A percentile compares a stretch with the other conserved stretches of the same genome.
phyloP scores from a whole-genome alignment of 2,888 invertebrate species.

The Lathronympha strigana region DNA sequence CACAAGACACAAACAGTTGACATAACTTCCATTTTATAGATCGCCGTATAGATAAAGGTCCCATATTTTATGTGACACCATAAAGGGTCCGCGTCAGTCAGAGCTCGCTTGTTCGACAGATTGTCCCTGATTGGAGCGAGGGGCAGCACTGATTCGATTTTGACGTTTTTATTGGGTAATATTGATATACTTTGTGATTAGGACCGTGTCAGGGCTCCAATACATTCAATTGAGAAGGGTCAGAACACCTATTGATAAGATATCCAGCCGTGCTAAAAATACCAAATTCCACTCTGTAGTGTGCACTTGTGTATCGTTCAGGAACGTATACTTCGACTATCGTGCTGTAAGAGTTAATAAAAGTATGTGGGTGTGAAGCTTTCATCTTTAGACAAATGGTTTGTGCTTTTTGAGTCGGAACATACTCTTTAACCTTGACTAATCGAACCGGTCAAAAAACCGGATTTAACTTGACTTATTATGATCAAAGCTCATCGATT shows the following conservation, averaged over 20 bases:
- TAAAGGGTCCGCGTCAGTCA: conserved; percentile 41
- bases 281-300: conserved; percentile 14
- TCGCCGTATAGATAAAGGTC: conserved; percentile 3
- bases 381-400: conserved; percentile 26
- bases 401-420: conserved; percentile 16
- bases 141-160: conserved; percentile 75
- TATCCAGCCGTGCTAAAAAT: conserved; percentile 28
- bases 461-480: conserved; percentile 44
- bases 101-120: conserved; percentile 50
- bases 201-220: conserved; percentile 59
- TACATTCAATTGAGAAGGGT: conserved; percentile 62
- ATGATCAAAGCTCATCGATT: conserved; percentile 55
- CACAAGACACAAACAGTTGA: background rate
- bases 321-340: background rate
- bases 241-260: conserved; percentile 44
- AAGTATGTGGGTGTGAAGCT: conserved; percentile 14
- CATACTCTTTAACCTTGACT: conserved; percentile 32
- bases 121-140: conserved; percentile 65
- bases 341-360: conserved; percentile 1
- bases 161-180: conserved; percentile 77
- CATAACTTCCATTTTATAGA: conserved; percentile 2
- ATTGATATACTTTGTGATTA: conserved; percentile 77
- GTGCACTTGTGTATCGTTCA: conserved; percentile 27
- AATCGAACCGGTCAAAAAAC: conserved; percentile 40
- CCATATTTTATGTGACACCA: conserved; percentile 16